Evolutionary conservation across 2,888 invertebrate genomes (phyloP).

Genomic region (Xestia ashworthii): DNA sequence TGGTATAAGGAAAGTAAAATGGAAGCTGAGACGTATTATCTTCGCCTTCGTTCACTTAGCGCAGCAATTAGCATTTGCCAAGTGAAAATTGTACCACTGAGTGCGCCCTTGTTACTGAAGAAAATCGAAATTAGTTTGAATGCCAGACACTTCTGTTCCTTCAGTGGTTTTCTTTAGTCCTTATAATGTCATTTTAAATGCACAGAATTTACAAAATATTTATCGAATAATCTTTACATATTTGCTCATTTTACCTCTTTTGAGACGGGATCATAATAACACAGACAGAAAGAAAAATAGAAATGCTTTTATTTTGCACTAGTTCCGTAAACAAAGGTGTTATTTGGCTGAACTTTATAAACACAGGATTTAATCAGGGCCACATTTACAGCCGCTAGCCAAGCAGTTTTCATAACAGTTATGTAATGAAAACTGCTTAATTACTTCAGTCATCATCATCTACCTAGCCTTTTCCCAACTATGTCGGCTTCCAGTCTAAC

Average conservation of each 20-base stretch:
- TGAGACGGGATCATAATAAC: neutral
- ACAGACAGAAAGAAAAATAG: neutral
- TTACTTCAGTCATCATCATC: neutral
- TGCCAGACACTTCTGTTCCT: neutral
- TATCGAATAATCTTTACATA: too few species aligned
- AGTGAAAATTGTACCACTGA: constrained; percentile 33
- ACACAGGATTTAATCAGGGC: too few species aligned
- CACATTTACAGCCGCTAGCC: neutral
- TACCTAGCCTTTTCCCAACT: too few species aligned
- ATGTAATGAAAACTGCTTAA: neutral
- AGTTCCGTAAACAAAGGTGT: neutral
- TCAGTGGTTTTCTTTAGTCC: neutral
- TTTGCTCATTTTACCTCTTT: too few species aligned
- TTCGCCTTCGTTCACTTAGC: constrained; percentile 5
- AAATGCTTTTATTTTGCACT: neutral
- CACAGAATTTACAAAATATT: neutral
- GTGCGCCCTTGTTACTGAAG: constrained; percentile 8
- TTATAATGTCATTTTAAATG: too few species aligned
- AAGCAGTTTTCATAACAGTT: too few species aligned
- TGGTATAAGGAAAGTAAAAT: neutral
- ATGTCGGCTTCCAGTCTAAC: too few species aligned
- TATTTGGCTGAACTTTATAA: neutral
- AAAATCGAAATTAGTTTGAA: constrained; percentile 26
- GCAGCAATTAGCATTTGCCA: constrained; percentile 37
- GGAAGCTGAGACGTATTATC: constrained; percentile 20